Evolutionary conservation across 2,797 vertebrate species (phyloP).

Genomic region (Spizella passerina): DNA sequence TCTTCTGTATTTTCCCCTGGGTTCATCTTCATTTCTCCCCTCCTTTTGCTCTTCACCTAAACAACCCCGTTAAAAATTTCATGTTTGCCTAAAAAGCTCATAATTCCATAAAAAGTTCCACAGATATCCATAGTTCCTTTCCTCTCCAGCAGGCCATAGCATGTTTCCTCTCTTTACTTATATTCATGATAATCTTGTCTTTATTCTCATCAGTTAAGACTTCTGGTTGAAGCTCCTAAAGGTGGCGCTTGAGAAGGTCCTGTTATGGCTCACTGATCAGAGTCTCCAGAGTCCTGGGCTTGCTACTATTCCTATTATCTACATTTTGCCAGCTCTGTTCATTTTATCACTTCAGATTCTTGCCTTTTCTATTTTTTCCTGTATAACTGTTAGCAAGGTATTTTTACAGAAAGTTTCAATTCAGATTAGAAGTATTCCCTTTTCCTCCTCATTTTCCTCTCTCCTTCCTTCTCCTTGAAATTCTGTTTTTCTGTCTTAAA

Average conservation of each 20-base stretch:
- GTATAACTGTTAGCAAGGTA: neutral
- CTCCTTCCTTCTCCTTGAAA: neutral
- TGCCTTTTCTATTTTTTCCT: neutral
- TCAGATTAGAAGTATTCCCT: neutral
- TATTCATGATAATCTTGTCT: neutral
- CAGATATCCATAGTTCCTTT: neutral
- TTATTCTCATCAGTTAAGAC: neutral
- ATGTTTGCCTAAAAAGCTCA: neutral
- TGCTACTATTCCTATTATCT: neutral
- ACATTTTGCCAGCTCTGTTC: neutral
- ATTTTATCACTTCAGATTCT: neutral
- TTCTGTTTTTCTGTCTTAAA: neutral
- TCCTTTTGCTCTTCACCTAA: neutral
- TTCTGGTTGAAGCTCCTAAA: neutral
- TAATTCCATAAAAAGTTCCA: neutral
- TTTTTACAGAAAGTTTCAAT: neutral
- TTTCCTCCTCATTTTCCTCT: neutral
- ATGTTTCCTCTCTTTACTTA: neutral
- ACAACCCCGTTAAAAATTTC: neutral
- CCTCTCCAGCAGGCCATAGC: neutral
- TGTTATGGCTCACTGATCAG: neutral
- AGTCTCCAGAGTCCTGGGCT: neutral
- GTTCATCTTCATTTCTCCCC: neutral
- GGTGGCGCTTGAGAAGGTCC: neutral
- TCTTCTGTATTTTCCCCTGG: neutral